Evolutionary conservation across 2,113 vertebrate genomes (phyloP).

Genomic region (Cinclus mexicanus): DNA sequence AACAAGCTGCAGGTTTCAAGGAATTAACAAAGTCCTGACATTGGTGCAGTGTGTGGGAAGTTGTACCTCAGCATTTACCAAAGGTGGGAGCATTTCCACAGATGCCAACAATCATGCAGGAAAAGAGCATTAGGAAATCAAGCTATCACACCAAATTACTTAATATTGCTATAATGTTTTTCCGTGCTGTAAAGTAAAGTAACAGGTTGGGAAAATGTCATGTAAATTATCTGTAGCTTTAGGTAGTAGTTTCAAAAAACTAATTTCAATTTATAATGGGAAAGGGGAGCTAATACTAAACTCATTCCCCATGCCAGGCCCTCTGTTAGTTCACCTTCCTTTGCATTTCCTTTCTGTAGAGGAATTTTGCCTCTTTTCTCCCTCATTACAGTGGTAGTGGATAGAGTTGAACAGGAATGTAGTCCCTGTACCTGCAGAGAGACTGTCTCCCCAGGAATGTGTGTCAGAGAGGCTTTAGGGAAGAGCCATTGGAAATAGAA

Average conservation of each 20-base stretch:
- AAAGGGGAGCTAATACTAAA: not conserved
- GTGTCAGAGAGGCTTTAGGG: not conserved
- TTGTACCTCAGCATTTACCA: conserved; percentile 9
- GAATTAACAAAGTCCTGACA: not conserved
- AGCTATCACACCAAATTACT: conserved; percentile 11
- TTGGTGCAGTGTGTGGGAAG: not conserved
- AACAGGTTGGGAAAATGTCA: not conserved
- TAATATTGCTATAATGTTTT: not conserved
- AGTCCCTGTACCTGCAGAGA: not conserved
- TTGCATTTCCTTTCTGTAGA: not conserved
- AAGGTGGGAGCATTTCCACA: conserved; percentile 7
- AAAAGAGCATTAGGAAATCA: conserved; percentile 4
- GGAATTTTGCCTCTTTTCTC: not conserved
- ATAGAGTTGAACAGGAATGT: not conserved
- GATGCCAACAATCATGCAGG: not conserved
- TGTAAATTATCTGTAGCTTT: not conserved
- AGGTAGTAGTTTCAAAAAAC: not conserved
- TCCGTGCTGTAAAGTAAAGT: not conserved
- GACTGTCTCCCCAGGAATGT: not conserved
- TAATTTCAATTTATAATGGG: not conserved
- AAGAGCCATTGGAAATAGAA: not conserved
- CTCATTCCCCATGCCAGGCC: not conserved
- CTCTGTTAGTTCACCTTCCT: not conserved
- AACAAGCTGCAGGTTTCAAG: not conserved
- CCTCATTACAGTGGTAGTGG: not conserved